phyloP scores from a whole-genome alignment of 2,113 vertebrate genomes.

The Leiothrix lutea region DNA sequence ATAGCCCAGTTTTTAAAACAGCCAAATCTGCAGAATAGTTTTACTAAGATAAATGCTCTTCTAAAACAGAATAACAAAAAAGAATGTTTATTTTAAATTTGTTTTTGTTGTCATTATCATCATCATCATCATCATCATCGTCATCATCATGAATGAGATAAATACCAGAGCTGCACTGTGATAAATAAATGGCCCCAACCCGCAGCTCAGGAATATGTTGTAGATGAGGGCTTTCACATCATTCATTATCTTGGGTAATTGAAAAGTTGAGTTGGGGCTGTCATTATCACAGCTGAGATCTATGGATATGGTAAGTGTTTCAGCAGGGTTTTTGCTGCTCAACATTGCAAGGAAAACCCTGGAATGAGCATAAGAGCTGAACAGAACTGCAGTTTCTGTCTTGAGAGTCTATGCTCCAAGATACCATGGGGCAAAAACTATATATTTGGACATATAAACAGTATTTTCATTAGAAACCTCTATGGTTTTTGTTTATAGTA shows the following conservation, averaged over 20 bases:
- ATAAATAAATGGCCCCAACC: background rate
- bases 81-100: background rate
- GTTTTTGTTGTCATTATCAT: background rate
- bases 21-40: background rate
- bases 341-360: background rate
- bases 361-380: background rate
- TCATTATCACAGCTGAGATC: background rate
- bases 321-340: background rate
- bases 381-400: background rate
- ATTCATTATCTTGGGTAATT: background rate
- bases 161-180: background rate
- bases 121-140: background rate
- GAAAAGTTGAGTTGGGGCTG: background rate
- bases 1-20: background rate
- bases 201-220: fast-evolving
- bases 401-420: background rate
- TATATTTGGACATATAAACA: background rate
- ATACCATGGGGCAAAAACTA: background rate
- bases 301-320: background rate
- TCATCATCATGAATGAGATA: background rate
- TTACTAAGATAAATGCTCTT: background rate
- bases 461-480: background rate
- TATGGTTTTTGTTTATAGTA: background rate
- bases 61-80: background rate
- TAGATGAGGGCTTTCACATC: background rate